Conservation (phyloP, 2,113 vertebrate genomes). For the Thamnophis sirtalis region DNA sequence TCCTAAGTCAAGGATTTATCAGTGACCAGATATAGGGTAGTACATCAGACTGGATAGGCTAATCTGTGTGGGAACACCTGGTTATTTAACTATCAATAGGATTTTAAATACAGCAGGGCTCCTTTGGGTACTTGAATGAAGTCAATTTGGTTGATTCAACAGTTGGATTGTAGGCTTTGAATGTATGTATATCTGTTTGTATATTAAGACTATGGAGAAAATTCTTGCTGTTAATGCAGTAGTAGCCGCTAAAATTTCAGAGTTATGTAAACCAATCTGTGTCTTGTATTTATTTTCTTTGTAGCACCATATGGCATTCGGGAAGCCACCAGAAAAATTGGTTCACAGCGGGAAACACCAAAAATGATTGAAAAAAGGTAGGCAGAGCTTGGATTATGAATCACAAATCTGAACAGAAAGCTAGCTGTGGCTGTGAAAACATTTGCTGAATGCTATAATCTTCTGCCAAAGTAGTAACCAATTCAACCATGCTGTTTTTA, state of each 20-base stretch:
- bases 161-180: background rate
- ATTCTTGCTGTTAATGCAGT: background rate
- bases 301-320: slow-evolving; percentile 94
- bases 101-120: background rate
- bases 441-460: background rate
- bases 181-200: background rate
- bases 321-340: slow-evolving; percentile 91
- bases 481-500: background rate
- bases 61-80: background rate
- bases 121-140: background rate
- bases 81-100: background rate
- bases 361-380: slow-evolving; percentile 81
- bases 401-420: slow-evolving; percentile 1
- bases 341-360: slow-evolving; percentile 81
- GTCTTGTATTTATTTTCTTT: slow-evolving; percentile 25
- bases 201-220: background rate
- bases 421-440: background rate
- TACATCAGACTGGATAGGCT: background rate
- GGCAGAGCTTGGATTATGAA: slow-evolving; percentile 42
- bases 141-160: background rate
- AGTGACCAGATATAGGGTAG: background rate
- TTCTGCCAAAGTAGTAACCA: slow-evolving; percentile 23
- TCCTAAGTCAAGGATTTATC: background rate
- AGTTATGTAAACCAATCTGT: background rate
- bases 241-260: background rate